phyloP scores from a whole-genome alignment of 2,888 invertebrate species.

The Cryptophagus acutangulus region DNA sequence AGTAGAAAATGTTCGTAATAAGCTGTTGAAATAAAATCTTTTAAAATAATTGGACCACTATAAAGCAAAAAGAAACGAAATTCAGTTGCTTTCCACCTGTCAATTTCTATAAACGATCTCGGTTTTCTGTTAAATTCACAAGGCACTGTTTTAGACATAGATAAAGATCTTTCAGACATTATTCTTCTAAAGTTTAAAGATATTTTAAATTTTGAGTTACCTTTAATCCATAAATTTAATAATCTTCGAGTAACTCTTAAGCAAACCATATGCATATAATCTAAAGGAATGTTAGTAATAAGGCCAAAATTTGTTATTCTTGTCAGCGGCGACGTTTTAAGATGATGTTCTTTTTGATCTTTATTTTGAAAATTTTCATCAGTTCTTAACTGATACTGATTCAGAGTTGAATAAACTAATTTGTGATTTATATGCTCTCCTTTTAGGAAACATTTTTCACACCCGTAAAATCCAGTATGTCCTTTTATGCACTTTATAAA shows the following conservation, averaged over 20 bases:
- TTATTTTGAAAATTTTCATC: slow-evolving; percentile 6
- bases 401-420: background rate
- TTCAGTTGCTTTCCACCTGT: too few relatives aligned
- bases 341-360: background rate
- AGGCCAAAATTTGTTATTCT: background rate
- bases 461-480: slow-evolving; percentile 12
- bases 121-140: background rate
- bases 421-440: background rate
- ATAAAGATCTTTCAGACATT: background rate
- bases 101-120: background rate
- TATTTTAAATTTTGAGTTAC: background rate
- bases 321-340: slow-evolving; percentile 2
- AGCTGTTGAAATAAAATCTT: background rate
- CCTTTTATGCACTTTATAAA: slow-evolving; percentile 15
- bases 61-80: too few relatives aligned
- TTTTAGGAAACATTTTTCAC: too few relatives aligned
- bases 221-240: background rate
- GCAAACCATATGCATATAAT: slow-evolving; percentile 1
- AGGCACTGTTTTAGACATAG: background rate
- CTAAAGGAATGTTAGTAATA: background rate
- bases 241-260: slow-evolving; percentile 1
- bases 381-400: background rate
- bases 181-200: background rate
- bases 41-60: too few relatives aligned
- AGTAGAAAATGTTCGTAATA: background rate